Evolutionary conservation across 2,797 vertebrate genomes (phyloP).

Genomic region (Liparis tanakae): DNA sequence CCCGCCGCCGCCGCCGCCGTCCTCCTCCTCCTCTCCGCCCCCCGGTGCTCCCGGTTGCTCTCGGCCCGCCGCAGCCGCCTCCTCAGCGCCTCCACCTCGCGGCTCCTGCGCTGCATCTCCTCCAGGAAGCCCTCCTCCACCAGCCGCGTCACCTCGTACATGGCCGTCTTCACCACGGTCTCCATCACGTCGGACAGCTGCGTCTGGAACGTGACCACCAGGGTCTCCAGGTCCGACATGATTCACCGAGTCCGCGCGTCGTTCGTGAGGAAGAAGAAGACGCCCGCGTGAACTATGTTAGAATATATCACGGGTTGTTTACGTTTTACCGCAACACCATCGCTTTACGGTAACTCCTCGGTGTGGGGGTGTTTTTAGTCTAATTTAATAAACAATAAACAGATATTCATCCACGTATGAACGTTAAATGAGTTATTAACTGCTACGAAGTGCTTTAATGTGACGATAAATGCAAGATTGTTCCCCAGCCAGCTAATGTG

Average conservation of each 20-base stretch:
- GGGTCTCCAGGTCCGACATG: conserved; percentile 77
- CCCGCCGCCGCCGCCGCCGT: too few species aligned
- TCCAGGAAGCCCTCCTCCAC: conserved; percentile 83
- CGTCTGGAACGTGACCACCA: conserved; percentile 82
- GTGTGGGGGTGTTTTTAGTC: neutral
- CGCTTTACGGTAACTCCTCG: neutral
- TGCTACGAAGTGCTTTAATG: neutral
- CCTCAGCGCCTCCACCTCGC: conserved; percentile 77
- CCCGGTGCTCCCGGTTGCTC: conserved; percentile 55
- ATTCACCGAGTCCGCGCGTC: neutral
- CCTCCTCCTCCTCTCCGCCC: conserved; percentile 27
- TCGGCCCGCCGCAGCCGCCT: conserved; percentile 75
- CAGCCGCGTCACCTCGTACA: conserved; percentile 82
- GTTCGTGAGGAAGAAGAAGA: neutral
- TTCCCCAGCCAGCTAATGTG: conserved; percentile 11
- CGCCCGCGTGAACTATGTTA: too few species aligned
- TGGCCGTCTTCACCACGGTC: conserved; percentile 80
- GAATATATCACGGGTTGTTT: conserved; percentile 17
- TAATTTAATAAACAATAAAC: too few species aligned
- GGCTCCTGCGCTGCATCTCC: conserved; percentile 77
- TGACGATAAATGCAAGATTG: neutral
- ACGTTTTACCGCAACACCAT: neutral
- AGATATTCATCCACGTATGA: fast-evolving
- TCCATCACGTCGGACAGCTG: conserved; percentile 85
- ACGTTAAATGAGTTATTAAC: neutral